Evolutionary conservation across 2,888 invertebrate species (phyloP).

Genomic region (Athalia cordata): DNA sequence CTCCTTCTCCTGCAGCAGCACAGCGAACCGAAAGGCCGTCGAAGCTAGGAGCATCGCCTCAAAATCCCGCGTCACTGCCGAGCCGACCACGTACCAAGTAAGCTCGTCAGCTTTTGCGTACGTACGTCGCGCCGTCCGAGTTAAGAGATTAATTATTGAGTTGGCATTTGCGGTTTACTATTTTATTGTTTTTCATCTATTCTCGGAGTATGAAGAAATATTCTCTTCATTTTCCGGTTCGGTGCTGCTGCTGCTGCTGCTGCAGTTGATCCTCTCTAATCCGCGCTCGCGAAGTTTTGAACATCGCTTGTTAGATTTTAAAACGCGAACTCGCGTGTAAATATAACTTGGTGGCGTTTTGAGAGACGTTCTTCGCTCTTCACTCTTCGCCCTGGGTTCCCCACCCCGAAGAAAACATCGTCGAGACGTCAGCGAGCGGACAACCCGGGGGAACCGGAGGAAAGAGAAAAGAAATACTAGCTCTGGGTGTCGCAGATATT

Average conservation of each 20-base stretch:
- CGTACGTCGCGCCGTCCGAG: background rate
- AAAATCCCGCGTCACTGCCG: constrained; percentile 53
- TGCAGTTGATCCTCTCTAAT: too few species aligned
- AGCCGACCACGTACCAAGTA: constrained; percentile 62
- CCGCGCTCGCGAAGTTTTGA: too few species aligned
- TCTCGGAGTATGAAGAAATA: too few species aligned
- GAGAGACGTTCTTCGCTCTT: background rate
- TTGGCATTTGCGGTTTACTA: too few species aligned
- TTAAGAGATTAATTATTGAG: too few species aligned
- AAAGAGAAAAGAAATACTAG: too few species aligned
- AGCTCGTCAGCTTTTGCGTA: constrained; percentile 47
- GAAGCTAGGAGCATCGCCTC: constrained; percentile 51
- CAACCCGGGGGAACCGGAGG: constrained; percentile 31
- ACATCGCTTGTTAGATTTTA: too few species aligned
- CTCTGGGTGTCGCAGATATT: constrained; percentile 4
- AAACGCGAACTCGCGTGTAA: constrained; percentile 13
- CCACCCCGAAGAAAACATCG: background rate
- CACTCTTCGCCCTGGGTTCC: constrained; percentile 10
- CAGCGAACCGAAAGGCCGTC: constrained; percentile 41
- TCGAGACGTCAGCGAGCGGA: constrained; percentile 10
- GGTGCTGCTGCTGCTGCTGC: too few species aligned
- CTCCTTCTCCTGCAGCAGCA: constrained; percentile 47
- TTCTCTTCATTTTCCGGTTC: too few species aligned
- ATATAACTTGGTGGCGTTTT: constrained; percentile 19
- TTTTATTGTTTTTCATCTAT: too few species aligned